Base-by-base conservation (phyloP, 2,113 vertebrate genomes). In the Prochilodus magdalenae region DNA sequence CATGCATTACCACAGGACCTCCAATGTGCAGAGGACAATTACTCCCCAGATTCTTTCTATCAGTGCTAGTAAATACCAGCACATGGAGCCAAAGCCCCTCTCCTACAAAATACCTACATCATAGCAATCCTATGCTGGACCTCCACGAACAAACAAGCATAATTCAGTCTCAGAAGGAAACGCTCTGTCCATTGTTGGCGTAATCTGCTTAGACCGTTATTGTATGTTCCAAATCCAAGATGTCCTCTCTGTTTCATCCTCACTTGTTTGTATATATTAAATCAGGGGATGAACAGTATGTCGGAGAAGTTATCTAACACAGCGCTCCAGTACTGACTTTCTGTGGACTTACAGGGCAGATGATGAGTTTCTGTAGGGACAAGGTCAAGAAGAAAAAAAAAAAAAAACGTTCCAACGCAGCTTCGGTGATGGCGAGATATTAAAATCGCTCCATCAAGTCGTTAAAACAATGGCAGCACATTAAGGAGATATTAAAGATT, bases 181-280 rank as follows among this genome's bases (percentile, higher is more conserved):
- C 24, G 73, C 72, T 73, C 40, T 8, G 16, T 57, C 49, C 49
- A 51, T 74, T 51, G 49, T 22, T 57, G 51, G 57, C 11, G 30
- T 76, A 63, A 76, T 60, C 73, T 60, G 55, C 49, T 60, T 60
- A 30, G 36, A 12, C 30, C 26, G 73, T 15, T 44, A 53, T 27
- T 74, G 33, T 77, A 49, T 51, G 75, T 49, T 70, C 33, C 66
- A 70, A 70, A 70, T 70, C 66, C 66, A 69, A 69, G 18, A n/a
- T 44, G 33, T 70, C 66, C 66, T 70, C 66, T 70, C 66, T 2
- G 22, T 70, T 70, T 70, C 66, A 29, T 51, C 36, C 40, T 26
- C 63, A 49, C 40, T 44, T 66, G 75, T 77, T 62, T 66, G 40
- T 77, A 65, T 51, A 29, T 27, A 29, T 74, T 75, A 30, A 60